Evolutionary conservation across 2,797 vertebrate genomes (phyloP).

Genomic region (Silurus aristotelis): DNA sequence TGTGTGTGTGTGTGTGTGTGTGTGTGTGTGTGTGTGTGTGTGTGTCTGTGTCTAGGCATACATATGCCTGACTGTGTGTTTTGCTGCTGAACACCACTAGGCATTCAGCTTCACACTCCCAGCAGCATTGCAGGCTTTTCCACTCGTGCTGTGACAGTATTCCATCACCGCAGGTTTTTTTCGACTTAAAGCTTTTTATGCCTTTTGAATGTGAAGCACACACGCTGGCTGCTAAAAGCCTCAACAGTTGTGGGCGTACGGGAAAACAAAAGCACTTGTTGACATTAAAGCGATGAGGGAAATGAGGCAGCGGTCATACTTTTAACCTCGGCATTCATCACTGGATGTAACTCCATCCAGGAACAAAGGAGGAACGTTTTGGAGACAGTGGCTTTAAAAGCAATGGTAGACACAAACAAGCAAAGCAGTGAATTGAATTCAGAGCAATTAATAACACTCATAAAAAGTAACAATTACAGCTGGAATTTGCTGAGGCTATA

Average conservation of each 20-base stretch:
- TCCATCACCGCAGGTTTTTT: slow-evolving; percentile 61
- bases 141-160: slow-evolving; percentile 69
- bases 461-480: slow-evolving; percentile 29
- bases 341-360: slow-evolving; percentile 31
- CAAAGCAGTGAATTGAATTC: slow-evolving; percentile 25
- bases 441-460: slow-evolving; percentile 23
- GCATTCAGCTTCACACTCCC: slow-evolving; percentile 49
- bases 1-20: not conserved
- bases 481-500: slow-evolving; percentile 28
- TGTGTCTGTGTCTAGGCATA: slow-evolving; percentile 32
- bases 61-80: slow-evolving; percentile 56
- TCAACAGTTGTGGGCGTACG: slow-evolving; percentile 63
- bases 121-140: slow-evolving; percentile 68
- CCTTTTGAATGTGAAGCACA: slow-evolving; percentile 66
- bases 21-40: not conserved
- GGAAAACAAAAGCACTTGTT: slow-evolving; percentile 70
- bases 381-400: slow-evolving; percentile 42
- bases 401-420: slow-evolving; percentile 33
- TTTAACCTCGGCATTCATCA: slow-evolving; percentile 39
- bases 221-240: slow-evolving; percentile 71
- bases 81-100: slow-evolving; percentile 54
- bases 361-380: slow-evolving; percentile 24
- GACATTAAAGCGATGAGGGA: slow-evolving; percentile 67
- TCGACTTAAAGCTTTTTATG: slow-evolving; percentile 63
- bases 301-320: slow-evolving; percentile 44